Base-by-base conservation (phyloP, 1,140 invertebrate species). In the Rhagoletis pomonella region DNA sequence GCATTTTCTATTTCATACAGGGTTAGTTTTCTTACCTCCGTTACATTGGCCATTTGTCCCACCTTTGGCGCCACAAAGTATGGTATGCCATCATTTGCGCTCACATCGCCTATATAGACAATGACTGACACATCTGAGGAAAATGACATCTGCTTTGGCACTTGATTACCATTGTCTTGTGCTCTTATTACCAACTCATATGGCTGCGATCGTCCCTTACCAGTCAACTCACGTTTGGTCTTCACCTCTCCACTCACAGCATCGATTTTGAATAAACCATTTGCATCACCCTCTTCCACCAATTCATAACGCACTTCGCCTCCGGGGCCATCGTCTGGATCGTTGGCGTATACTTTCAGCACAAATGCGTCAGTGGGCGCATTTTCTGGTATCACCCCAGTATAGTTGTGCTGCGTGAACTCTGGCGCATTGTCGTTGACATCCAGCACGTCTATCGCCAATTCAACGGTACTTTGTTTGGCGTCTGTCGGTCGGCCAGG, bases 71-170 rank as follows among this genome's bases (percentile, higher is more conserved):
- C 93, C 7, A 97, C 95, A 89, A 97, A 97, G 7, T 95, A 93
- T 0, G 97, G 97, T 7, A 97, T 96, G 0, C 97, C 97, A 91
- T 97, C 97, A 90, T 97, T 97, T 87, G 95, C 95, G 64, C 96
- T 96, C 0, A 97, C 96, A 90, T 98, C 97, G 0, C 97, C 96
- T 44, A 98, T 96, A 88, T 96, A 96, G 1, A 97, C 90, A 1
- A 94, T 94, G 0, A 97, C 90, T 39, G 94, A 94, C 0, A 95
- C 94, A 73, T 97, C 96, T 0, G 95, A 94, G 85, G 93, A 95
- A 1, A 97, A 93, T 0, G 91, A 93, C 0, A 90, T 88, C 47
- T 92, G 92, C 85, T 93, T 93, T 19, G 90, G 89, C 47, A 94
- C 90, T 44, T 95, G 95, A 17, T 94, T 94, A 0, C 96, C 97